A percentile compares a stretch with the other conserved stretches of the same genome.
phyloP scores from a whole-genome alignment of 2,113 vertebrate genomes.

The Apus apus region DNA sequence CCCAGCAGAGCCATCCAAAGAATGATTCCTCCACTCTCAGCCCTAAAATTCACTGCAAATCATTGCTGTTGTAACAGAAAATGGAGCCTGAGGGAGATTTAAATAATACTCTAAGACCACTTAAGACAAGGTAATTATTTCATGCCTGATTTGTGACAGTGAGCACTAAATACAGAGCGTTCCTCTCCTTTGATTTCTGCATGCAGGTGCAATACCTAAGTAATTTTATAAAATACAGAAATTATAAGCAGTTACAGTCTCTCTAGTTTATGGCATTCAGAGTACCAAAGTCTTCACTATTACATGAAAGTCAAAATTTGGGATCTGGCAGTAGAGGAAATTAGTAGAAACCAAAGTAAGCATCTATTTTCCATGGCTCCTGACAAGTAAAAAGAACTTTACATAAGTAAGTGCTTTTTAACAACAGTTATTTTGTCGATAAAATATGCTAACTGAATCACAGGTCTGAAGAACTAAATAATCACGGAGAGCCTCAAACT shows the following conservation, averaged over 20 bases:
- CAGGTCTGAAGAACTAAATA: neutral
- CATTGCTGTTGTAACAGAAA: neutral
- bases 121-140: conserved; percentile 11
- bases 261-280: neutral
- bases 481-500: neutral
- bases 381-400: neutral
- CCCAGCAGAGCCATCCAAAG: neutral
- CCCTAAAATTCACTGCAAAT: neutral
- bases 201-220: neutral
- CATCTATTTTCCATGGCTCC: neutral
- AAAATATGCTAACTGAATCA: neutral
- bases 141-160: neutral
- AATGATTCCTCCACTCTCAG: neutral
- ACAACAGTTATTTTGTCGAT: neutral
- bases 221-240: neutral
- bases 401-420: neutral
- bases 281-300: neutral
- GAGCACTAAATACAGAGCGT: neutral
- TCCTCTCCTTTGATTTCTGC: neutral
- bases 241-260: neutral
- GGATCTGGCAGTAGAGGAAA: neutral
- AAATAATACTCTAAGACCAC: neutral
- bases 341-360: neutral
- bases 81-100: neutral
- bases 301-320: neutral